These are phyloP conservation scores for Dendrocincla fuliginosa DNA, from an alignment of 2,797 vertebrate species.

Conservation along the genomic window DNA sequence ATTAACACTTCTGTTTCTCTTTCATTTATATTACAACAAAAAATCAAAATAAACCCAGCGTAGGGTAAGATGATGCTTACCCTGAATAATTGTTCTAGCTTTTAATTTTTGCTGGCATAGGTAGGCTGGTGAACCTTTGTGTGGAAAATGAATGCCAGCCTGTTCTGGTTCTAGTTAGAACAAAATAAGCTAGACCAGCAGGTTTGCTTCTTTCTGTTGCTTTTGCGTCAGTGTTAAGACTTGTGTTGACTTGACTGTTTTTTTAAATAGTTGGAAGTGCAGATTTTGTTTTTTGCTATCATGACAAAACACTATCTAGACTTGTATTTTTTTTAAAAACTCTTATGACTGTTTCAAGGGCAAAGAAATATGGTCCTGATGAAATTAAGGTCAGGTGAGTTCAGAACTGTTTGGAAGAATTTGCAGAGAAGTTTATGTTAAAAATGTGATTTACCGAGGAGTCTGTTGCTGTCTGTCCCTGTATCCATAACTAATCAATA, in stretches of 20 bases:
- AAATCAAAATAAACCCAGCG: not conserved
- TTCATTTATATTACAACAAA: not conserved
- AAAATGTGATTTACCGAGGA: not conserved
- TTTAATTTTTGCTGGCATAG: constrained; percentile 3
- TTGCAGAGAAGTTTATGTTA: not conserved
- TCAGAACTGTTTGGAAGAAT: not conserved
- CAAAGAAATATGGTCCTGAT: not conserved
- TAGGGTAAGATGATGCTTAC: not conserved
- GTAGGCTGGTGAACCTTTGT: not conserved
- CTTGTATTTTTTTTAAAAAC: not conserved
- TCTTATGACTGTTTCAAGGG: not conserved
- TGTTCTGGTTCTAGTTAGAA: constrained; percentile 36
- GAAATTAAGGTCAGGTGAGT: not conserved
- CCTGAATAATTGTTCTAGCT: not conserved
- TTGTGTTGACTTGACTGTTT: constrained; percentile 26
- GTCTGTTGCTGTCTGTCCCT: not conserved
- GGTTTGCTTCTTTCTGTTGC: constrained; percentile 26
- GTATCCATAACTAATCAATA: not conserved
- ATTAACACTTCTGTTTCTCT: not conserved
- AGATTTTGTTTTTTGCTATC: not conserved
- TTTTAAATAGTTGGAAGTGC: not conserved
- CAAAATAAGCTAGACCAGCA: constrained; percentile 44
- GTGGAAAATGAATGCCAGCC: not conserved
- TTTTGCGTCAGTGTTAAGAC: not conserved
- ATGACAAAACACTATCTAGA: not conserved